Evolutionary conservation across 2,888 invertebrate species (phyloP).

Genomic region (Drosophila mimica): DNA sequence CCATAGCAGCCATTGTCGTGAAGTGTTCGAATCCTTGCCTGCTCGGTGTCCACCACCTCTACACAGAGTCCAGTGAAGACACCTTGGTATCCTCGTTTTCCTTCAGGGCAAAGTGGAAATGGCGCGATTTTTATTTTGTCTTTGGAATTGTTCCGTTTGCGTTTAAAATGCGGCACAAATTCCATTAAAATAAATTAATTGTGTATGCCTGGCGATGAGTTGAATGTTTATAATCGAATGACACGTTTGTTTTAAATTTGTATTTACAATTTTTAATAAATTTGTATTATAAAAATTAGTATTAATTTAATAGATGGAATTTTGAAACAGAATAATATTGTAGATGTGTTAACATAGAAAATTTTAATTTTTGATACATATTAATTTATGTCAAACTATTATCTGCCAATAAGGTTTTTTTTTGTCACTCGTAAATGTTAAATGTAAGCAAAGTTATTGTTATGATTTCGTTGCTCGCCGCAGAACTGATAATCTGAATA

Average conservation of each 20-base stretch:
- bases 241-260: slow-evolving; percentile 6
- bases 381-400: neutral
- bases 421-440: neutral
- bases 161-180: slow-evolving; percentile 60
- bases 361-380: neutral
- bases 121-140: slow-evolving; percentile 23
- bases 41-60: slow-evolving; percentile 87
- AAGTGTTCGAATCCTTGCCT: slow-evolving; percentile 86
- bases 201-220: neutral
- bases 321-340: neutral
- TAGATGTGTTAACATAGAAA: neutral
- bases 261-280: neutral
- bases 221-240: slow-evolving; percentile 24
- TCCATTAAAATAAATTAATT: slow-evolving; percentile 40
- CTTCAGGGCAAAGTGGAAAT: slow-evolving; percentile 37
- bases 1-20: slow-evolving; percentile 92
- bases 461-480: slow-evolving; percentile 35
- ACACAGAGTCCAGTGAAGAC: slow-evolving; percentile 89
- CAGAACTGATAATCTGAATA: neutral
- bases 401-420: neutral
- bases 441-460: neutral
- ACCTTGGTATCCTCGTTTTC: slow-evolving; percentile 82
- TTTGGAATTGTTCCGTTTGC: slow-evolving; percentile 46
- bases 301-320: neutral
- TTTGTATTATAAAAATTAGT: neutral